Percentiles rank a stretch among this genome's conserved stretches.
These are phyloP conservation scores for Jacana jacana DNA, from an alignment of 2,113 vertebrate species.

Conservation along the genomic window DNA sequence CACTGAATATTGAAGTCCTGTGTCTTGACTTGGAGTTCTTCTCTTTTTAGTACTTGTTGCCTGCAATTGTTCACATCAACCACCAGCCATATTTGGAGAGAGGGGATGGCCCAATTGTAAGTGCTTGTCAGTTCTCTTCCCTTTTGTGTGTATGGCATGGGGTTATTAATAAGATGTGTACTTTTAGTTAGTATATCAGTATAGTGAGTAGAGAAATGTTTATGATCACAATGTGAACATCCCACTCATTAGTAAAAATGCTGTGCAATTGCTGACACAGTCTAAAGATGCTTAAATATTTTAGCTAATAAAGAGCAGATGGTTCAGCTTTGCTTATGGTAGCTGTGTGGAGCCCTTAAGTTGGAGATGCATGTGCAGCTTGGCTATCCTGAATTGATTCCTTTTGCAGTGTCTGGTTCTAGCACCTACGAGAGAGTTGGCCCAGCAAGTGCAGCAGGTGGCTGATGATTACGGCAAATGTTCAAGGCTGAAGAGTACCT, in stretches of 20 bases:
- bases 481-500: slow-evolving; percentile 97
- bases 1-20: neutral
- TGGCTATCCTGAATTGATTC: neutral
- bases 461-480: slow-evolving; percentile 93
- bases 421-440: slow-evolving; percentile 95
- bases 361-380: neutral
- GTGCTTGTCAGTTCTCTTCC: slow-evolving; percentile 62
- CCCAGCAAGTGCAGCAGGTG: slow-evolving; percentile 98
- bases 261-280: neutral
- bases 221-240: neutral
- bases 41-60: slow-evolving; percentile 87
- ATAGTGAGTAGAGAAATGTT: neutral
- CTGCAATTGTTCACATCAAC: slow-evolving; percentile 98
- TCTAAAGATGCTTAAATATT: neutral
- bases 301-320: slow-evolving; percentile 6
- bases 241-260: neutral
- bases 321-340: neutral
- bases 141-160: neutral
- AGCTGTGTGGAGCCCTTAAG: neutral
- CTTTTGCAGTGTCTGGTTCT: slow-evolving; percentile 88
- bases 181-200: neutral
- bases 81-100: slow-evolving; percentile 97
- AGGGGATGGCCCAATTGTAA: slow-evolving; percentile 96
- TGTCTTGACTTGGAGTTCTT: neutral
- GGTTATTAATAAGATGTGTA: neutral